Conservation (phyloP, 2,797 vertebrate genomes). For the Aldrovandia affinis region DNA sequence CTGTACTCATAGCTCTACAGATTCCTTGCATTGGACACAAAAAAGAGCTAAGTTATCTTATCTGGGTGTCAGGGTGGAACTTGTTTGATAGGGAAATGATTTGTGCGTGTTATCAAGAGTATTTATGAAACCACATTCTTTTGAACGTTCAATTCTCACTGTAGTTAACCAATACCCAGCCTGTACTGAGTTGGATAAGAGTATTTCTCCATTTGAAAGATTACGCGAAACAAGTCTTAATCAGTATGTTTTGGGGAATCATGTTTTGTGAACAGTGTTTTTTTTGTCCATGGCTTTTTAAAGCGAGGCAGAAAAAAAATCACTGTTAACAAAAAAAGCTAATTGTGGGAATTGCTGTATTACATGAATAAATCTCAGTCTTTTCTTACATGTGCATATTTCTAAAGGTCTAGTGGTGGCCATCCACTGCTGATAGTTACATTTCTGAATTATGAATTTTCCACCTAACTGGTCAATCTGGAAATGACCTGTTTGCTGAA, state of each 20-base stretch:
- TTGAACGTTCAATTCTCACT: not conserved
- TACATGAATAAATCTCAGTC: not conserved
- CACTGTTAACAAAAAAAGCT: too few relatives aligned
- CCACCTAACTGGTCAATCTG: too few relatives aligned
- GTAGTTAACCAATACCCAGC: slow-evolving; percentile 6
- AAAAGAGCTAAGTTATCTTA: slow-evolving; percentile 44
- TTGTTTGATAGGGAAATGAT: slow-evolving; percentile 63
- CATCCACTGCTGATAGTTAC: not conserved
- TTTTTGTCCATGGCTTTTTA: too few relatives aligned
- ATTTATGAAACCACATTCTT: slow-evolving; percentile 6
- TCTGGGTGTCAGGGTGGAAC: slow-evolving; percentile 44
- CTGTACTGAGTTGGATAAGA: slow-evolving; percentile 23
- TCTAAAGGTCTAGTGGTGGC: not conserved
- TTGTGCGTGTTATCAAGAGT: slow-evolving; percentile 36
- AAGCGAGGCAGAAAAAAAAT: too few relatives aligned
- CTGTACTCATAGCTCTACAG: slow-evolving; percentile 22
- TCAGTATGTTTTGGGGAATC: not conserved
- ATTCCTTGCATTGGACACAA: slow-evolving; percentile 39
- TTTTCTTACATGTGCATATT: not conserved
- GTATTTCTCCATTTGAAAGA: slow-evolving; percentile 16
- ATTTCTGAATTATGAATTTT: too few relatives aligned
- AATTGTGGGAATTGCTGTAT: not conserved
- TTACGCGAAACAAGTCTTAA: not conserved
- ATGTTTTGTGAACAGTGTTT: too few relatives aligned
- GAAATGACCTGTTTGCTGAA: too few relatives aligned